Evolutionary conservation across 2,113 vertebrate genomes (phyloP).

Genomic region (Naja naja): DNA sequence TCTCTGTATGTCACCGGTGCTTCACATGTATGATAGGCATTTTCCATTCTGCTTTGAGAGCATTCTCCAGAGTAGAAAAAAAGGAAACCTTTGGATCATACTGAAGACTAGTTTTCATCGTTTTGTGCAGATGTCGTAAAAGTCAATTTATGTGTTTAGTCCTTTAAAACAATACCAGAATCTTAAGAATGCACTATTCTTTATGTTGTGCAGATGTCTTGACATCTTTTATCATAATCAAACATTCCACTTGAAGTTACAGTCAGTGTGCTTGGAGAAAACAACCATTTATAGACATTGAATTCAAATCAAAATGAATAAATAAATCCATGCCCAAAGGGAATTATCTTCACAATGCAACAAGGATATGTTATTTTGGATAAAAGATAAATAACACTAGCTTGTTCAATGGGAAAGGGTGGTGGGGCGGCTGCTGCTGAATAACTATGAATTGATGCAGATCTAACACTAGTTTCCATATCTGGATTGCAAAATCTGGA

Average conservation of each 20-base stretch:
- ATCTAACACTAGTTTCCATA: neutral
- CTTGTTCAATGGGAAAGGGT: neutral
- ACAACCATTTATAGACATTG: neutral
- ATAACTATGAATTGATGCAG: neutral
- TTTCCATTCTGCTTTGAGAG: neutral
- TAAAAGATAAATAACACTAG: neutral
- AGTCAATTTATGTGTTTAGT: neutral
- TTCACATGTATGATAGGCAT: neutral
- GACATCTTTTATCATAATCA: constrained; percentile 63
- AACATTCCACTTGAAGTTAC: neutral
- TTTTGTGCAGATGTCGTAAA: constrained; percentile 14
- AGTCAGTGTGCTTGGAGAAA: neutral
- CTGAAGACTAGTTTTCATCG: neutral
- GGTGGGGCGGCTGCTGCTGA: neutral
- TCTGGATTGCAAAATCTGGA: neutral
- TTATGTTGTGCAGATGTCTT: constrained; percentile 20
- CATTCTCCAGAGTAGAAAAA: neutral
- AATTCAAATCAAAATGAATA: constrained; percentile 2
- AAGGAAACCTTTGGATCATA: neutral
- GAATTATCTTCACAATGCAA: constrained; percentile 4
- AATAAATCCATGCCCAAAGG: constrained; percentile 2
- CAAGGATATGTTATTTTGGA: constrained; percentile 14
- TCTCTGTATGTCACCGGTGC: neutral
- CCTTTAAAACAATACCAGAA: constrained; percentile 26
- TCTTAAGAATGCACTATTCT: constrained; percentile 14